Percentiles rank a stretch among this genome's conserved stretches.
Conservation (phyloP, 2,888 invertebrate genomes). For the Choristoneura rosaceana region DNA sequence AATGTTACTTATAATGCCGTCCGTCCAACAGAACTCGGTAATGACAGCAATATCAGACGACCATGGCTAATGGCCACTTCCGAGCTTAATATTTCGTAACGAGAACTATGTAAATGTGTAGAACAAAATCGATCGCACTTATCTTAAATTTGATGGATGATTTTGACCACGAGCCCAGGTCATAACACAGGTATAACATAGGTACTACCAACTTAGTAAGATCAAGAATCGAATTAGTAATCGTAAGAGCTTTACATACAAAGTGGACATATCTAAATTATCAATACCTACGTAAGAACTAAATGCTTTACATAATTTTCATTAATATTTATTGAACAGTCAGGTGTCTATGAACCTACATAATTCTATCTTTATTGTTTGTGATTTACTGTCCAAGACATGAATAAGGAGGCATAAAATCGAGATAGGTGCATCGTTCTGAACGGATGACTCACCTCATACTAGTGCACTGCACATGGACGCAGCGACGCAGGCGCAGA, state of each 20-base stretch:
- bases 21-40: neutral
- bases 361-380: neutral
- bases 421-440: constrained; percentile 13
- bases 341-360: neutral
- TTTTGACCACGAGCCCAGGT: no score
- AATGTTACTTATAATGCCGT: neutral
- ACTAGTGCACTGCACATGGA: constrained; percentile 73
- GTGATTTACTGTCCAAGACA: neutral
- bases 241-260: neutral
- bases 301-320: no score
- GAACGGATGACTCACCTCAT: constrained; percentile 77
- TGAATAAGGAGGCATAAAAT: constrained; percentile 15
- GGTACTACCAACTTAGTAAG: no score
- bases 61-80: neutral
- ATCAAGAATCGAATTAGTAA: no score
- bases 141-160: neutral
- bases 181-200: no score
- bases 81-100: neutral
- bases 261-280: neutral
- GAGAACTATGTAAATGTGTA: neutral
- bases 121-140: neutral
- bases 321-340: neutral
- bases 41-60: neutral
- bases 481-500: constrained; percentile 65
- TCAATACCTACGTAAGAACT: no score